Base-by-base conservation (phyloP, 1,140 invertebrate species). In the Camponotus floridanus region DNA sequence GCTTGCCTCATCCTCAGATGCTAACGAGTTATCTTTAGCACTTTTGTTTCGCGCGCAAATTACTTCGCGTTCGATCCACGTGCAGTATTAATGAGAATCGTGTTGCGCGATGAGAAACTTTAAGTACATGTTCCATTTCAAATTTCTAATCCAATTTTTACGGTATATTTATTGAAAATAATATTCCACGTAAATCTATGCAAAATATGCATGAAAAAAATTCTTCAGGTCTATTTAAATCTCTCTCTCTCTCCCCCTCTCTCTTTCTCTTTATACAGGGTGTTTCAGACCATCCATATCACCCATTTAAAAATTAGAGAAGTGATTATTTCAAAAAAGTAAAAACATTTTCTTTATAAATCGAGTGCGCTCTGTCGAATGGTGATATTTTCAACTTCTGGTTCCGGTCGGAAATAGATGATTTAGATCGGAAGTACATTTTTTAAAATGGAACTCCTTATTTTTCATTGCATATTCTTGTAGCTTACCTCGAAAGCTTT, bases 1-100 rank as follows among this genome's bases (percentile, higher is more conserved):
- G 85, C 71, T 68, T n/a, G 61, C 18, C 31, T 68, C 70, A 36
- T 21, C 36, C 55, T 64, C 68, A 45, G 36, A 57, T 48, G 39
- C 39, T 78, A 78, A 79, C 86, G 57, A 78, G 55, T 70, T 83
- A 83, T 83, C 68, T 83, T 83, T 74, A 61, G 79, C 57, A 83
- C 79, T 83, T 73, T 74, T 83, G 55, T 83, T 83, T 83, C 26
- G 55, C 39, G 33, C 68, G 68, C 61, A 61, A 48, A 61, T 83
- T 61, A 26, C 67, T 73, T 21, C 3, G 65, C 26, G 42, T 51
- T 6, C 13, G 36, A 8, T 73, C 31, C 55, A 61, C 59, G 71
- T 64, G 59, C 67, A 45, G 73, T 73, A 45, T 73, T 45, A 71
- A 81, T 68, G 78, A 59, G 51, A 81, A 26, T 15, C 33, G 18